Percentiles rank a stretch among this genome's conserved stretches.
Evolutionary conservation across 2,113 vertebrate species (phyloP).

Genomic region (Genyomyrus donnyi): DNA sequence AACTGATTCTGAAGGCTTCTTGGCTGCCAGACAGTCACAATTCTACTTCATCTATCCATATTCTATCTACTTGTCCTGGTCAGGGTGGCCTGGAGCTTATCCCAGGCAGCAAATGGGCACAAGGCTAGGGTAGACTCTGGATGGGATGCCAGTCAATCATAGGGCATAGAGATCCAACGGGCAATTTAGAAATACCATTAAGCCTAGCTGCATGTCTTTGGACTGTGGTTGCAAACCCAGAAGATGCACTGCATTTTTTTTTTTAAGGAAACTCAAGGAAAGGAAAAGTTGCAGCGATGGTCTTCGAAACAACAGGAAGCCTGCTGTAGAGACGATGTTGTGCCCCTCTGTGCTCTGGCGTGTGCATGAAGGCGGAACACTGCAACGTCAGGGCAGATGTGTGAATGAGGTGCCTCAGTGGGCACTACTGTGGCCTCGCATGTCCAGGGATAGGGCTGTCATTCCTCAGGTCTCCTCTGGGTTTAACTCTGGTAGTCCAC

Average conservation of each 20-base stretch:
- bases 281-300: background rate
- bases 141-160: background rate
- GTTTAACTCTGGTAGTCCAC: background rate
- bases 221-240: background rate
- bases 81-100: background rate
- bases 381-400: background rate
- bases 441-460: background rate
- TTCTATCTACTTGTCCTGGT: background rate
- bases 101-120: background rate
- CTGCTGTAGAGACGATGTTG: background rate
- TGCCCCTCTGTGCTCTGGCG: background rate
- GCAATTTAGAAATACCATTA: background rate
- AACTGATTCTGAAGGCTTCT: conserved; percentile 9
- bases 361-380: background rate
- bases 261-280: background rate
- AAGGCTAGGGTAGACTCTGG: background rate
- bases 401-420: background rate
- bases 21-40: background rate
- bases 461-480: background rate
- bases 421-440: background rate
- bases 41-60: background rate
- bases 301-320: background rate
- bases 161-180: background rate
- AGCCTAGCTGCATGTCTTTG: background rate
- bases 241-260: background rate